Conservation (phyloP, 2,113 vertebrate genomes). For the Pedetes capensis region DNA sequence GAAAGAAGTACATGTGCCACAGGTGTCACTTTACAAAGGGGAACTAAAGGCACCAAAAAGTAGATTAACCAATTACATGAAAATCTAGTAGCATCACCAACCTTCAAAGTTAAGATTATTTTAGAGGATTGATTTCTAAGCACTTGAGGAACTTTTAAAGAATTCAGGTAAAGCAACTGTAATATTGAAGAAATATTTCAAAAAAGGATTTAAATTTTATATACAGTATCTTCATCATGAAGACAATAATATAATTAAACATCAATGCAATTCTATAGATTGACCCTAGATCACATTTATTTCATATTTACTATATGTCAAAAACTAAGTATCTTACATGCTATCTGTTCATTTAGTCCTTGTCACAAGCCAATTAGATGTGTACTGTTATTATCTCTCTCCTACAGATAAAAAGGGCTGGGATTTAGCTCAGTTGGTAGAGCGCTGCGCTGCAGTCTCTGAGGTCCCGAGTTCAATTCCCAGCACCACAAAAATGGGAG, state of each 20-base stretch:
- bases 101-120: background rate
- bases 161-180: background rate
- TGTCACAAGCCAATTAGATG: background rate
- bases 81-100: background rate
- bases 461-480: too few species aligned
- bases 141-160: background rate
- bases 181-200: background rate
- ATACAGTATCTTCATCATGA: background rate
- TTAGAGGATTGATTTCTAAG: background rate
- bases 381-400: background rate
- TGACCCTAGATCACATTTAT: background rate
- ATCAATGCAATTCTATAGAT: background rate
- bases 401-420: background rate
- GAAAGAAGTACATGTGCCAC: background rate
- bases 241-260: background rate
- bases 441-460: too few species aligned
- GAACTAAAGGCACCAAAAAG: background rate
- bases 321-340: background rate
- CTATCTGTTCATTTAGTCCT: background rate
- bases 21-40: background rate
- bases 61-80: background rate
- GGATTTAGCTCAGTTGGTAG: too few species aligned
- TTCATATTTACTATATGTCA: background rate
- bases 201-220: background rate
- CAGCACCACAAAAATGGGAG: too few species aligned